Conservation (phyloP, 2,797 vertebrate genomes). For the Coilia nasus region DNA sequence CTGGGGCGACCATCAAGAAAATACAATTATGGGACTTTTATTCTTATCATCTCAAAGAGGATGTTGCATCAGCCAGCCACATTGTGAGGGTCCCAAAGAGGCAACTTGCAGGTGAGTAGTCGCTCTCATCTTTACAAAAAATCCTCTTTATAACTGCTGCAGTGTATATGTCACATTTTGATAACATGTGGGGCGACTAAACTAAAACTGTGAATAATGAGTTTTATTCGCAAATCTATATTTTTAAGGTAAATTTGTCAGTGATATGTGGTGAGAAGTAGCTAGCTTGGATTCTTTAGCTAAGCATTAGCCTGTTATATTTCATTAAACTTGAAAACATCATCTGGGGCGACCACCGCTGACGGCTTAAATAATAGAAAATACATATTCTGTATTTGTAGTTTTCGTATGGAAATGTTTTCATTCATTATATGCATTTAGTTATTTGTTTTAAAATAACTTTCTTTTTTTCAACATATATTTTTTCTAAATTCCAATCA, state of each 20-base stretch:
- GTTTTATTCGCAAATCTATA: too few relatives aligned
- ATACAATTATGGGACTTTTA: not conserved
- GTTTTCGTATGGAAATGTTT: not conserved
- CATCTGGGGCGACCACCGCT: not conserved
- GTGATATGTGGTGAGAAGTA: constrained; percentile 13
- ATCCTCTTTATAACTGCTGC: not conserved
- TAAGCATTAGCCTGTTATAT: constrained; percentile 4
- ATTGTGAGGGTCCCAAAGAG: not conserved
- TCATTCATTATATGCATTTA: too few relatives aligned
- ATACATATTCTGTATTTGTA: constrained; percentile 20
- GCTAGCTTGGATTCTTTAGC: constrained; percentile 10
- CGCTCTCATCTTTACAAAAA: not conserved
- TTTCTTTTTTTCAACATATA: not conserved
- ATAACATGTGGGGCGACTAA: constrained; percentile 6
- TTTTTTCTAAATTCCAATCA: too few relatives aligned
- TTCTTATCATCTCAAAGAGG: constrained; percentile 9
- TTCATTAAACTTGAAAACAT: too few relatives aligned
- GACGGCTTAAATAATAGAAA: constrained; percentile 13
- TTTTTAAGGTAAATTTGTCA: constrained; percentile 16
- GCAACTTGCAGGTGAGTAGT: not conserved
- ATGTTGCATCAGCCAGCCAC: constrained; percentile 19
- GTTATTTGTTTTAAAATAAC: constrained; percentile 6
- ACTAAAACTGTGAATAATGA: not conserved
- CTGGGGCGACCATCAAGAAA: constrained; percentile 4
- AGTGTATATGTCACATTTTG: constrained; percentile 10